Evolutionary conservation across 2,797 vertebrate genomes (phyloP).

Genomic region (Acestrorhynchus altus): DNA sequence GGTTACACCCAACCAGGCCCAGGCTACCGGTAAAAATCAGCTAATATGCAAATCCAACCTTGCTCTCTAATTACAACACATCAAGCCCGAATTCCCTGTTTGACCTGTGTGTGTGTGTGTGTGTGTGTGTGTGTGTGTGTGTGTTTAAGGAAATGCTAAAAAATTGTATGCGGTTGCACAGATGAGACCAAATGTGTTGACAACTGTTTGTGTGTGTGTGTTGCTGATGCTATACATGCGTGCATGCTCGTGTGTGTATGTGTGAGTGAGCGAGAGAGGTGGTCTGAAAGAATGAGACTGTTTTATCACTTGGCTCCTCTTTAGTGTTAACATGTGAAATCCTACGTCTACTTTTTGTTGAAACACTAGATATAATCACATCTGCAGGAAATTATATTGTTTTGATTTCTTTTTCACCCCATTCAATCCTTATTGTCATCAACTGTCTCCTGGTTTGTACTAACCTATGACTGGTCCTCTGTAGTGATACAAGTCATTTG

Average conservation of each 20-base stretch:
- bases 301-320: slow-evolving; percentile 49
- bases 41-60: slow-evolving; percentile 33
- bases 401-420: slow-evolving; percentile 65
- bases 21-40: slow-evolving; percentile 85
- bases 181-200: slow-evolving; percentile 53
- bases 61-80: slow-evolving; percentile 47
- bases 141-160: not conserved
- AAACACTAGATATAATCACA: slow-evolving; percentile 61
- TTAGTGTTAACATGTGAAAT: slow-evolving; percentile 57
- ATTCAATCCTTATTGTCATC: slow-evolving; percentile 20
- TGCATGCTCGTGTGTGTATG: slow-evolving; percentile 37
- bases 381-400: slow-evolving; percentile 66
- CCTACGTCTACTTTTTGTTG: slow-evolving; percentile 47
- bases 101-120: slow-evolving; percentile 34
- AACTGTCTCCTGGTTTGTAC: slow-evolving; percentile 76
- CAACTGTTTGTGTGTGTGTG: slow-evolving; percentile 19
- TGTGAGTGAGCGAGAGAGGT: not conserved
- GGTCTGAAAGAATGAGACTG: slow-evolving; percentile 23
- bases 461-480: slow-evolving; percentile 76
- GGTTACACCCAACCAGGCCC: slow-evolving; percentile 95
- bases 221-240: not conserved
- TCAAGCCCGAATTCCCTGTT: slow-evolving; percentile 49
- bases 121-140: slow-evolving; percentile 15
- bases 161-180: slow-evolving; percentile 48
- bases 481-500: slow-evolving; percentile 83